Conservation (phyloP, 2,113 vertebrate genomes). For the Chaetorhynchus papuensis region DNA sequence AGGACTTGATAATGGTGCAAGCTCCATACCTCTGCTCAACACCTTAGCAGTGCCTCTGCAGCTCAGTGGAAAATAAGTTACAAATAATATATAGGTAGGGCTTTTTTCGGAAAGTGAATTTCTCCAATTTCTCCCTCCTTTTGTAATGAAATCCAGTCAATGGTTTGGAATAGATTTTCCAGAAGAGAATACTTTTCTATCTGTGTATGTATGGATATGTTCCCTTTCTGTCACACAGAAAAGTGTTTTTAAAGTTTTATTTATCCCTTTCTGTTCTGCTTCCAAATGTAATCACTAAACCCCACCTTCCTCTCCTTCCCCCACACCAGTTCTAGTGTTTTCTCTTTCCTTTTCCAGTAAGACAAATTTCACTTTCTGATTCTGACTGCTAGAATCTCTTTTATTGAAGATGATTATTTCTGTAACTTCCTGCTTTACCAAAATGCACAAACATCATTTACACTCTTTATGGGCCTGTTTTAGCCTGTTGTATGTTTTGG, state of each 20-base stretch:
- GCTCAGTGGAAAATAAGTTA: neutral
- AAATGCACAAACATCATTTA: neutral
- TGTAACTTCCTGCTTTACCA: neutral
- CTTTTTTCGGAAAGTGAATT: neutral
- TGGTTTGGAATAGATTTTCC: neutral
- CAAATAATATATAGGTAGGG: neutral
- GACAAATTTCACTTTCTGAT: neutral
- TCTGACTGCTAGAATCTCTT: neutral
- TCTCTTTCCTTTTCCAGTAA: neutral
- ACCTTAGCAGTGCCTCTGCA: neutral
- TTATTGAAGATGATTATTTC: neutral
- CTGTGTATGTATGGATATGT: neutral
- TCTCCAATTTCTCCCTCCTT: neutral
- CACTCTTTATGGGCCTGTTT: neutral
- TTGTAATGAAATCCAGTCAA: neutral
- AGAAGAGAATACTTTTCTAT: neutral
- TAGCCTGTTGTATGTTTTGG: neutral
- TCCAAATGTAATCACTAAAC: neutral
- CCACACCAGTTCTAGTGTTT: neutral
- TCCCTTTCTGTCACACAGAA: neutral
- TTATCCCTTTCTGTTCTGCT: neutral
- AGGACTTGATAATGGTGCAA: neutral
- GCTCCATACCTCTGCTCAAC: neutral
- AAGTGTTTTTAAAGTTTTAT: neutral
- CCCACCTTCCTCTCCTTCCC: rapidly evolving